Base-by-base conservation (phyloP, 1,140 invertebrate species). In the Palaemon carinicauda region DNA sequence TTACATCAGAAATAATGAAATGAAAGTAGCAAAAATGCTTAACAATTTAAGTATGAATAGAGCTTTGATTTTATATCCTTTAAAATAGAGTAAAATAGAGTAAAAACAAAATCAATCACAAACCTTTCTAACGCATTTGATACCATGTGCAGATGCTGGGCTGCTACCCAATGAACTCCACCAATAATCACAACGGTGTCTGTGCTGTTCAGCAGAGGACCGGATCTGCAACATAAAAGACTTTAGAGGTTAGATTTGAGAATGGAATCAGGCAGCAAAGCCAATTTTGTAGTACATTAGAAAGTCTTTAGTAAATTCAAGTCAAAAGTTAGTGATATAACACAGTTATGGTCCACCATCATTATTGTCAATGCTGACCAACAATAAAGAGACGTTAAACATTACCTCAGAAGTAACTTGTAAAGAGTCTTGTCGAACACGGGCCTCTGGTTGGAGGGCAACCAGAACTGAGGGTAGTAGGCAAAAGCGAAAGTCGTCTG, bases 81-180 rank as follows among this genome's bases (percentile, higher is more conserved):
- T 19, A 69, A 73, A 21, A 33, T 3, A 33, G n/a, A 73, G 31
- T 33, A 4, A 73, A 21, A 29, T 2, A 19, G 9, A 29, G 14
- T 33, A 17, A 73, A 19, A 33, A 19, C 7, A 31, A 0, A 31
- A 1, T 24, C 9, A 7, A 27, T 0, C 19, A 14, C 24, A 3
- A 33, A 85, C 82, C 82, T 85, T 3, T 71, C 74, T 15, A 85
- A 54, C 33, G 60, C 71, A 4, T 50, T 29, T 3, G 75, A 12
- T 14, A 86, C 54, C 50, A 80, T 86, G 51, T 86, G 75, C 1
- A 86, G 31, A 27, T 86, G 84, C 17, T 86, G 84, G 1, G 52
- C 84, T n/a, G 84, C 84, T 10, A 86, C 33, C 84, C 84, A 86
- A 29, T 86, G 84, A 3, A 86, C 84, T 2, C 84, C 84, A 0